Evolutionary conservation across 2,113 vertebrate genomes (phyloP), one percentile per base, ranked within the genome.

Genomic region (Sorex araneus): DNA sequence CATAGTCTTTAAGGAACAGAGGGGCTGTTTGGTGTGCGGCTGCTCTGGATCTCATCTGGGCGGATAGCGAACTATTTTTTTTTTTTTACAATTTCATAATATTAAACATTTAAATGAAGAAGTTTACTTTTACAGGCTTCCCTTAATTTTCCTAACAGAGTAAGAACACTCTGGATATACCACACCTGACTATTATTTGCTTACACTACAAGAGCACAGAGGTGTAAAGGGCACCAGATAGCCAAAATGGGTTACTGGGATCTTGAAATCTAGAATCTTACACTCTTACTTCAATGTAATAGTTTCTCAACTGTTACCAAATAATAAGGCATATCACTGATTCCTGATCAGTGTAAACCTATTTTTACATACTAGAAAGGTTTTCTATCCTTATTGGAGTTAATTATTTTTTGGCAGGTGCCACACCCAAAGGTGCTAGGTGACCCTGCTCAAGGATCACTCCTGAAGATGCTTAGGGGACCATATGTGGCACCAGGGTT

Each of bases 61-160:
- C n/a, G n/a, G n/a, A n/a, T n/a, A n/a, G n/a, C n/a, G n/a, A n/a
- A n/a, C n/a, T n/a, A n/a, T n/a, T n/a, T n/a, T n/a, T n/a, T n/a
- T n/a, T n/a, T n/a, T n/a, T n/a, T n/a, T n/a, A n/a, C n/a, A n/a
- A n/a, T n/a, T n/a, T n/a, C n/a, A n/a, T n/a, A 45, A 4, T n/a
- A 45, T 85, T 25, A 71, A 70, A 43, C 9, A n/a, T 85, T 85
- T 75, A 74, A 7, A 43, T 50, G n/a, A 84, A 87, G 86, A 94
- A 69, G 1, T 5, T 60, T 57, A 54, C 8, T 45, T 40, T 70
- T 30, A 87, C 78, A 43, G 47, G 67, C 28, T 85, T 67, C 57
- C 28, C 40, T 69, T 92, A 63, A 64, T 28, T 76, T 66, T 95
- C 15, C 36, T 70, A 36, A 83, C 36, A 79, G 50, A 84, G 34